Percentiles rank a stretch among this genome's conserved stretches.
Conservation (phyloP, 2,888 invertebrate genomes). For the Sminthurinus aureus region DNA sequence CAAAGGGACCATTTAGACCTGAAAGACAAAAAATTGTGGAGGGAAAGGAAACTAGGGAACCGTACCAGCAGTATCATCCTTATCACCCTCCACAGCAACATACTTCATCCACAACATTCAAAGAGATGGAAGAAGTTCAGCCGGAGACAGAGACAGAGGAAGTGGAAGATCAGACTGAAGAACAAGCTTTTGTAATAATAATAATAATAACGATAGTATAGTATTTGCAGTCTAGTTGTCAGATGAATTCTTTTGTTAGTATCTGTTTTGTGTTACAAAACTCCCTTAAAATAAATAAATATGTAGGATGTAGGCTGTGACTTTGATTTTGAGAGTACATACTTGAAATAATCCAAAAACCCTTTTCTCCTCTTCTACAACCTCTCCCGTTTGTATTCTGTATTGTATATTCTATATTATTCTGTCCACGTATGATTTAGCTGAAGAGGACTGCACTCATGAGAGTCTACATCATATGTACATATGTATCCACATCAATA, state of each 20-base stretch:
- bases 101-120: conserved; percentile 18
- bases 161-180: conserved; percentile 68
- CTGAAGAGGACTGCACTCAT: no score
- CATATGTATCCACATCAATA: no score
- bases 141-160: conserved; percentile 61
- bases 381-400: no score
- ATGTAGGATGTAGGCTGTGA: background rate
- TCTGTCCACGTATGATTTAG: no score
- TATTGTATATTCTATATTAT: no score
- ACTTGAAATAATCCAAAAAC: background rate
- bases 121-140: conserved; percentile 52
- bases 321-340: background rate
- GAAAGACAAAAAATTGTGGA: conserved; percentile 53
- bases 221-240: background rate
- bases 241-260: background rate
- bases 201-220: background rate
- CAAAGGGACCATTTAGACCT: conserved; percentile 59
- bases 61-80: conserved; percentile 36
- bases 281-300: background rate
- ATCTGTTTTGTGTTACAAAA: background rate
- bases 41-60: conserved; percentile 37
- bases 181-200: conserved; percentile 51
- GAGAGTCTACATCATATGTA: no score
- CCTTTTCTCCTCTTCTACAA: no score
- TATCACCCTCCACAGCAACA: conserved; percentile 27